Evolutionary conservation across 2,113 vertebrate genomes (phyloP), one percentile per base, ranked within the genome.

Genomic region (Hassar affinis): DNA sequence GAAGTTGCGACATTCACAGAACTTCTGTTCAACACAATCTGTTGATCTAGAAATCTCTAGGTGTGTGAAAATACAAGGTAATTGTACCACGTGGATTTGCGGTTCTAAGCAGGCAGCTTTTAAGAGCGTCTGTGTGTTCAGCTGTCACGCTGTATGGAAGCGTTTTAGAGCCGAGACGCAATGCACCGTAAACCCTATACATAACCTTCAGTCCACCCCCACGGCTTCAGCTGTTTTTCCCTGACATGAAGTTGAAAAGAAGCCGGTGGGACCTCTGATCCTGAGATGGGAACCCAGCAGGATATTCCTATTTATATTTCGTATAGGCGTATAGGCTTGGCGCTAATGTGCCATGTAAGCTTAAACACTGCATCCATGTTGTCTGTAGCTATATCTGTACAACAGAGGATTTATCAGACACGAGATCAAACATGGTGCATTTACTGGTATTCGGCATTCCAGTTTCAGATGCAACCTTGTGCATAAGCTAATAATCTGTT

Each of bases 211-310:
- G 45, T 57, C 56, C 49, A 74, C 33, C 79, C 33, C 80, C 81
- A 12, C 66, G 10, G 59, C 71, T 30, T 90, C 88, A 88, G 84
- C 88, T 92, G 87, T 90, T 83, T 78, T 76, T 86, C 42, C 68
- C 69, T 86, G 77, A 83, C 84, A 84, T 86, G 80, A 91, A 89
- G 86, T 88, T 81, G 71, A 90, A 77, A 85, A 84, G 88, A 86
- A 75, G 81, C 62, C 66, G 47, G 82, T 75, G 49, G 42, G 75
- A 79, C 86, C 84, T 77, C 54, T 51, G 64, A 45, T 18, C 49
- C 82, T 45, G 69, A 78, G 42, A 75, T 87, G 74, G 68, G 81
- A 85, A 84, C 42, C 78, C 74, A 54, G 56, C 74, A 71, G 59
- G 49, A 79, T 9, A 22, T 54, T 80, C n/a, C 45, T 82, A 61